Base-by-base conservation (phyloP, 2,113 vertebrate species). In the Channa maculata region DNA sequence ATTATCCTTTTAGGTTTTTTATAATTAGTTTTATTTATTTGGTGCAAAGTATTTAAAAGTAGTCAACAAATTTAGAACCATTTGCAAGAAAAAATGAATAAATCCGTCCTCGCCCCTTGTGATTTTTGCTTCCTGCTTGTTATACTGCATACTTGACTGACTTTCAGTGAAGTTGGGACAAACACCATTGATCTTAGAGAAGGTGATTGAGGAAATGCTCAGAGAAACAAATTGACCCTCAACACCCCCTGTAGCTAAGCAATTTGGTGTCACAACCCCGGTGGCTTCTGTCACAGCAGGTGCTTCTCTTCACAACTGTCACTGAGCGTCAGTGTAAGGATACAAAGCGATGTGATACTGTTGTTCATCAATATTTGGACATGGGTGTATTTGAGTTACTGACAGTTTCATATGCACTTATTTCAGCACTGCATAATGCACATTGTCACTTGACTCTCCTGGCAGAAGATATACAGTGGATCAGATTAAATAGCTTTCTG, bases 151-250 rank as follows among this genome's bases (percentile, higher is more conserved):
- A 68, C 82, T 65, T 57, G 57, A 71, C 46, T 71, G 77, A 63
- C 77, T 71, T 59, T 78, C 37, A 79, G 73, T 69, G 39, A 48
- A 72, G 50, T 73, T 71, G 74, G 84, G 75, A 85, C 80, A 86
- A 77, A 79, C 71, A 37, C 64, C 84, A 86, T 87, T 10, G 66
- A 91, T 84, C 72, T 38, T 67, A 37, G 49, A 1, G n/a, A 75
- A 74, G 82, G 80, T 83, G 82, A 78, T 46, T 0, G 62, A 55
- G 49, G 59, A 75, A 71, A 79, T 48, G 46, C 72, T 71, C 4
- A 0, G 51, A 73, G 78, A 80, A 82, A 79, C 44, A 73, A 75
- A 82, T 77, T 86, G 88, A 88, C 89, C 88, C 77, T 46, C 5
- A 37, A 50, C 60, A 58, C 75, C 60, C 43, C 61, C 65, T 79